Evolutionary conservation across 2,797 vertebrate genomes (phyloP), one percentile per base, ranked within the genome.

Genomic region (Pelodytes ibericus): DNA sequence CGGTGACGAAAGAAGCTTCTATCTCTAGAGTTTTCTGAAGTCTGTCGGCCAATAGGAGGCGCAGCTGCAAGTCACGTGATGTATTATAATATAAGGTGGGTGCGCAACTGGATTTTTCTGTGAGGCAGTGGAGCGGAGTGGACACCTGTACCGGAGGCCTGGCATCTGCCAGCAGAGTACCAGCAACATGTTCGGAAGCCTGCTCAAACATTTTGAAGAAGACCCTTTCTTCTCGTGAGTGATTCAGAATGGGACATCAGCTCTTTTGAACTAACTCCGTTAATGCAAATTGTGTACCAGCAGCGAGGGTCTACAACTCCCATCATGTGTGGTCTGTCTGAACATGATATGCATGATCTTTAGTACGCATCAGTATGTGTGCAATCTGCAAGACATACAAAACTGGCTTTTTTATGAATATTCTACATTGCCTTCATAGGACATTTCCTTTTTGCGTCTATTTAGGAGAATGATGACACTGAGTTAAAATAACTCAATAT

Each of bases 181-280:
- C 0, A 73, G 25, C 70, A 78, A 84, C 56, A 98, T 98, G 95
- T 96, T 94, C 84, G 93, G 90, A 85, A 90, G 85, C 0, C 61
- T 88, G 49, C 65, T 81, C 57, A 84, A 88, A 81, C 88, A 90
- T 5, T 89, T 95, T 47, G 95, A 96, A 0, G 96, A 99, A 0
- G 96, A 99, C 5, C 93, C 95, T 0, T 95, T 96, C 78, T 95
- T 96, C 67, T 84, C 94, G 96, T 99, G 84, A 95, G 95, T 91
- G 66, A 0, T 1, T 1, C 33, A 36, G 13, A 36, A 13, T 36
- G 5, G 13, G 33, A 13, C 5, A 36, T 36, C 13, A 5, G 5
- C 5, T 36, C 5, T 36, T 5, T 36, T 0, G 5, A 36, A 5
- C 33, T 36, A 36, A 11, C 33, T 11, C 5, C 5, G 33, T 11